These are phyloP conservation scores for Drosophila funebris DNA, from an alignment of 1,140 invertebrate species.

Conservation along the genomic window DNA sequence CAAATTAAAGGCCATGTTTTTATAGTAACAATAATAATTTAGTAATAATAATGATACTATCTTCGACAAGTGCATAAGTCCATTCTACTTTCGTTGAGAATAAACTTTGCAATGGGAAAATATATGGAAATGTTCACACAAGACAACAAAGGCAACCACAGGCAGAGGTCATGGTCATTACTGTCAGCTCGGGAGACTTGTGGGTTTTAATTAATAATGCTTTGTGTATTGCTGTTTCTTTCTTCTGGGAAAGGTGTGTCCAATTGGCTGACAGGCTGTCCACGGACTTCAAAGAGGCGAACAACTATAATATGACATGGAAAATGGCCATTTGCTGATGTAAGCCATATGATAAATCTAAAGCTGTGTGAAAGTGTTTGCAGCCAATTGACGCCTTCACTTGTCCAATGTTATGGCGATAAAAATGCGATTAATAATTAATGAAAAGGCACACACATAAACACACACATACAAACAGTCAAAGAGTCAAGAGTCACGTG, in stretches of 20 bases:
- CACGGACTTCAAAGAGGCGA: conserved; percentile 12
- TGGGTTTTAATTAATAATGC: conserved; percentile 63
- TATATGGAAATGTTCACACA: conserved; percentile 27
- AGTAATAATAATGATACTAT: neutral
- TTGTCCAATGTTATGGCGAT: conserved; percentile 60
- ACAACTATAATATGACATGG: conserved; percentile 45
- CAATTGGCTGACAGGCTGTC: conserved; percentile 15
- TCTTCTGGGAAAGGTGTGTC: conserved; percentile 23
- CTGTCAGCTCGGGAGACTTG: conserved; percentile 32
- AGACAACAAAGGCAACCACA: conserved; percentile 31
- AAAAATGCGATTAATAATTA: conserved; percentile 71
- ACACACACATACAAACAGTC: conserved; percentile 1
- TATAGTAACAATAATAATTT: neutral
- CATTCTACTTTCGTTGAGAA: conserved; percentile 37
- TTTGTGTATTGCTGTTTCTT: neutral
- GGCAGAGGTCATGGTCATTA: conserved; percentile 60
- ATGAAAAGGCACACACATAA: conserved; percentile 37
- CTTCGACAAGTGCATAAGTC: conserved; percentile 34
- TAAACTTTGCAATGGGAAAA: conserved; percentile 49
- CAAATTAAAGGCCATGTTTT: conserved; percentile 37
- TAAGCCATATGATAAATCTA: conserved; percentile 59
- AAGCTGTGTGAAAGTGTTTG: conserved; percentile 66
- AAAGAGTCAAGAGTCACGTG: conserved; percentile 52
- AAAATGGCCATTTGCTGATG: conserved; percentile 55
- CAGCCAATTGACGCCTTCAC: conserved; percentile 67